phyloP scores from a whole-genome alignment of 2,113 vertebrate genomes.

The Thalassoma bifasciatum region DNA sequence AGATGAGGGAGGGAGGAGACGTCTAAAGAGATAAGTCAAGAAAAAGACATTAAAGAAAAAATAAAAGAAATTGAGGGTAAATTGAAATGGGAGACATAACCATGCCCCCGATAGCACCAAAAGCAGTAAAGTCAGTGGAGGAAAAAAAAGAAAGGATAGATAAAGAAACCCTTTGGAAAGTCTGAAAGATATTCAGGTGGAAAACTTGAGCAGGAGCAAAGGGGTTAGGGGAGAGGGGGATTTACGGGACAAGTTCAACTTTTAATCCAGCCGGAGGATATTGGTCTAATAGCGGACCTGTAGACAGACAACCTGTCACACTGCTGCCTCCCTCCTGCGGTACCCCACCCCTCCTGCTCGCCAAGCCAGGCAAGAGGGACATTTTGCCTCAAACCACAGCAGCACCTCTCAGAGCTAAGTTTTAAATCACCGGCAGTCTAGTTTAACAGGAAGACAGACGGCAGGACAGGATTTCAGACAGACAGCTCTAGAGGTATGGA shows the following conservation, averaged over 20 bases:
- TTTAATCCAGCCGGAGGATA: conserved; percentile 61
- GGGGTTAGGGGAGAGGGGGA: conserved; percentile 38
- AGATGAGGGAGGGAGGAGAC: conserved; percentile 40
- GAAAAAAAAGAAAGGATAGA: not conserved
- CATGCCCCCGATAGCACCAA: conserved; percentile 6
- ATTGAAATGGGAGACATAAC: conserved; percentile 39
- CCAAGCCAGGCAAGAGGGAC: conserved; percentile 36
- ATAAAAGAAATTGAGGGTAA: not conserved
- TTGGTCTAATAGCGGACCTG: conserved; percentile 61
- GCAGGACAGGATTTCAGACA: conserved; percentile 25
- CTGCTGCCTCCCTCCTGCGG: conserved; percentile 24
- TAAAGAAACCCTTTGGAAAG: conserved; percentile 27
- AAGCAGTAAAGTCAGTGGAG: conserved; percentile 19
- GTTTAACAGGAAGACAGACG: conserved; percentile 41
- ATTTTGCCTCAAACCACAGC: conserved; percentile 29
- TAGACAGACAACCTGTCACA: conserved; percentile 62
- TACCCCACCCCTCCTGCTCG: conserved; percentile 36
- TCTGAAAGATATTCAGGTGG: conserved; percentile 66
- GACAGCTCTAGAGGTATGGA: conserved; percentile 13
- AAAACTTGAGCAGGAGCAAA: conserved; percentile 42
- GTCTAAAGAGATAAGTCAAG: conserved; percentile 48
- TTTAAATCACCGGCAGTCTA: conserved; percentile 59
- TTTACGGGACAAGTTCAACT: conserved; percentile 59
- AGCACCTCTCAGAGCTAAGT: conserved; percentile 47
- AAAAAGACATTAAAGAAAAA: conserved; percentile 35